A percentile compares a stretch with the other conserved stretches of the same genome.
Evolutionary conservation across 1,140 invertebrate species (phyloP).

Genomic region (Holcopasites calliopsidis): DNA sequence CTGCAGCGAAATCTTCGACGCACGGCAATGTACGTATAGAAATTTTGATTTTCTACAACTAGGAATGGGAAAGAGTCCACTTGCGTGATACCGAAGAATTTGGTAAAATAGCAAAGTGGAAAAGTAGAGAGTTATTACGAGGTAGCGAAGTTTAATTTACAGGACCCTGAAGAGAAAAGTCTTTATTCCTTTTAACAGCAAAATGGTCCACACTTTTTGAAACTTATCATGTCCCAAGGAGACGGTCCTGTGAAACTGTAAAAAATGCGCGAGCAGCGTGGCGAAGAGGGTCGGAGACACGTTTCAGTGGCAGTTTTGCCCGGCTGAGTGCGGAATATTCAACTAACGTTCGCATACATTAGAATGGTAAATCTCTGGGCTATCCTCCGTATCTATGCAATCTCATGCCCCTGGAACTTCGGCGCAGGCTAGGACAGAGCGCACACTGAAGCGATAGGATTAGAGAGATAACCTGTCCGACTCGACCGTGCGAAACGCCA

Average conservation of each 20-base stretch:
- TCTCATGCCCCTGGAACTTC: conserved; percentile 45
- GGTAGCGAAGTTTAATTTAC: no score
- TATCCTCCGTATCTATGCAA: conserved; percentile 48
- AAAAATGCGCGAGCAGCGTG: background rate
- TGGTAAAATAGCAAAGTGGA: no score
- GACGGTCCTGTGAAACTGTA: no score
- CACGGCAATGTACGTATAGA: no score
- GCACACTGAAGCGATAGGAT: conserved; percentile 41
- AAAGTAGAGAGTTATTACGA: no score
- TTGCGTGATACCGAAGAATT: no score
- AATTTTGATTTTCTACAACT: no score
- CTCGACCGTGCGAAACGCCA: conserved; percentile 42
- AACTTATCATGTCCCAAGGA: no score
- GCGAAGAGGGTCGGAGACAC: background rate
- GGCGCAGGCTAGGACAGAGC: conserved; percentile 14
- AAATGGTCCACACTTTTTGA: no score
- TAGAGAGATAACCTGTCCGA: conserved; percentile 48
- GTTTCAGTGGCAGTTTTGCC: conserved; percentile 1
- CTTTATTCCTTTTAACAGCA: no score
- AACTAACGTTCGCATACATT: conserved; percentile 48
- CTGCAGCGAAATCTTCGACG: background rate
- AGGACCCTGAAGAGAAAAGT: no score
- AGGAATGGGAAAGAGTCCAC: no score
- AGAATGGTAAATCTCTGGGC: conserved; percentile 45
- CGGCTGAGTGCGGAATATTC: conserved; percentile 23